Evolutionary conservation across 2,888 invertebrate species (phyloP).

Genomic region (Hydrotaea cyrtoneurina): DNA sequence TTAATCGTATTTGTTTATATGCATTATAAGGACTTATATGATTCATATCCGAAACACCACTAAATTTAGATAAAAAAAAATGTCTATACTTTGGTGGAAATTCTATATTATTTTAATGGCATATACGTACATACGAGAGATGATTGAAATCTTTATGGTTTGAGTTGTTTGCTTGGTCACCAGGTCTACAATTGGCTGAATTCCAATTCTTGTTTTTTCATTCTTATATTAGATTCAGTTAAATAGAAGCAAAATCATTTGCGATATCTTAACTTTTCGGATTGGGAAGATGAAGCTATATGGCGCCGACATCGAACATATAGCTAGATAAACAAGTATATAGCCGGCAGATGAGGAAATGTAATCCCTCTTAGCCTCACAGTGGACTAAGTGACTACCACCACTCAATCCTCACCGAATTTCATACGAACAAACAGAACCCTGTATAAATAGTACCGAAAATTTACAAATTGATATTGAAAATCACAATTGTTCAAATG

Average conservation of each 20-base stretch:
- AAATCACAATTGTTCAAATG: no score
- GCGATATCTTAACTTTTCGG: not conserved
- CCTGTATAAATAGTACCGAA: no score
- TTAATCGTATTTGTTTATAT: not conserved
- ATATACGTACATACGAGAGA: not conserved
- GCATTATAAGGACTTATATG: not conserved
- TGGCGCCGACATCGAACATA: no score
- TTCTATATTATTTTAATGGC: no score
- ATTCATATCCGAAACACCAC: not conserved
- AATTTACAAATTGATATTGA: no score
- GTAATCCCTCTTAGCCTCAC: no score
- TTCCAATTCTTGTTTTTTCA: not conserved
- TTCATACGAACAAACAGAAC: no score
- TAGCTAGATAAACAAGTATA: no score
- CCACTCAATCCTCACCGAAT: no score
- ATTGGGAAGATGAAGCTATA: not conserved
- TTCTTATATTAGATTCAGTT: not conserved
- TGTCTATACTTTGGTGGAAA: not conserved
- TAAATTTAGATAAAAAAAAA: not conserved
- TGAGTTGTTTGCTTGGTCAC: not conserved
- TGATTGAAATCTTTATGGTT: not conserved
- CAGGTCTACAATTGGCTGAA: not conserved
- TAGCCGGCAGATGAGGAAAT: no score
- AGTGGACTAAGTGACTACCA: no score
- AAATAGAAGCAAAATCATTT: not conserved